Conservation (phyloP, 2,113 vertebrate genomes). For the Guaruba guarouba region DNA sequence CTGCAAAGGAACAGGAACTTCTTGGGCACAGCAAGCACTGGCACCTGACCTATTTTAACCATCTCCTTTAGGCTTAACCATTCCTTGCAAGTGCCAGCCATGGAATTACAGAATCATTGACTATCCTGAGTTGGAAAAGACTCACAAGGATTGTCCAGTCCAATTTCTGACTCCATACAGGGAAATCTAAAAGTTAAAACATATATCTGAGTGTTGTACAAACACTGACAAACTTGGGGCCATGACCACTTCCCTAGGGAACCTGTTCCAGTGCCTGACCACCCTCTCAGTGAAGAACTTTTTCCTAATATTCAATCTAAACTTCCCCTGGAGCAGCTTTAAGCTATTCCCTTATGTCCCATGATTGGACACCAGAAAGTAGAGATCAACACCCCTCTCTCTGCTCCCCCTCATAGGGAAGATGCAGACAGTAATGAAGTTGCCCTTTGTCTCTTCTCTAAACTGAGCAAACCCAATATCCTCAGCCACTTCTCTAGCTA, state of each 20-base stretch:
- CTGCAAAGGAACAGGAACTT: background rate
- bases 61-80: background rate
- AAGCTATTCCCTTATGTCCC: background rate
- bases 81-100: background rate
- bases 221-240: background rate
- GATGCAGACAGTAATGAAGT: background rate
- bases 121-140: background rate
- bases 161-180: background rate
- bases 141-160: rapidly evolving
- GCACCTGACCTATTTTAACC: background rate
- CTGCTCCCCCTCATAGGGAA: background rate
- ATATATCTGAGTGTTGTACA: background rate
- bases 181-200: background rate
- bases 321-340: background rate
- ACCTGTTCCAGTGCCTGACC: background rate
- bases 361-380: background rate
- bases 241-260: background rate
- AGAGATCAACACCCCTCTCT: background rate
- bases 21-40: background rate
- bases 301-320: background rate
- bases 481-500: background rate
- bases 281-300: background rate
- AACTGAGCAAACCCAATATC: background rate
- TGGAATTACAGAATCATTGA: background rate
- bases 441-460: background rate